Conservation (phyloP, 2,797 vertebrate genomes). For the Eidolon dupreanum region DNA sequence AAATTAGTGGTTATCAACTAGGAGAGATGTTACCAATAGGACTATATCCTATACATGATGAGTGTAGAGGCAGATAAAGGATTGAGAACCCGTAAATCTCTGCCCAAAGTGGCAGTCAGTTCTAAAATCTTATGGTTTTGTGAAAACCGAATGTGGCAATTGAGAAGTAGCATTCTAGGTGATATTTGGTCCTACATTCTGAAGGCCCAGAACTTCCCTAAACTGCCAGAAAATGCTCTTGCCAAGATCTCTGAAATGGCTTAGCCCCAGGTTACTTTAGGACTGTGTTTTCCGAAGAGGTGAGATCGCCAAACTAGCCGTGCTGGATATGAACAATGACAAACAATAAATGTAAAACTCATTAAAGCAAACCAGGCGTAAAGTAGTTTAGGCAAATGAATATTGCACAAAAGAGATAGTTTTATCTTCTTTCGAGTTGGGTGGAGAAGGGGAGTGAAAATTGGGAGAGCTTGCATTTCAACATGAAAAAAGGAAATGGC, state of each 20-base stretch:
- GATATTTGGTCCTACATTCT: background rate
- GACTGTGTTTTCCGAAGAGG: conserved; percentile 19
- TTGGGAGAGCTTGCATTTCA: background rate
- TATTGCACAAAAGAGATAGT: background rate
- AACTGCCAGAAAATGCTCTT: conserved; percentile 16
- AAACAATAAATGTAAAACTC: conserved; percentile 28
- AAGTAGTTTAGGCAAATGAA: background rate
- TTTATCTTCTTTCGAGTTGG: background rate
- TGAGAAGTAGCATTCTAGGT: background rate
- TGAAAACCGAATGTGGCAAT: conserved; percentile 26
- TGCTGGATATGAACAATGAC: conserved; percentile 27
- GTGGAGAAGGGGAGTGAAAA: background rate
- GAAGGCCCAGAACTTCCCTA: background rate
- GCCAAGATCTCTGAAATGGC: conserved; percentile 49
- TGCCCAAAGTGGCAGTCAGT: background rate
- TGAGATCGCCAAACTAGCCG: conserved; percentile 48
- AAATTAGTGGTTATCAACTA: background rate
- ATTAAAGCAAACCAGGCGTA: conserved; percentile 49
- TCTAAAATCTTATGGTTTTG: conserved; percentile 48
- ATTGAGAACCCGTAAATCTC: background rate
- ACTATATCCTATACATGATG: background rate
- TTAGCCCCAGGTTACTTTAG: background rate
- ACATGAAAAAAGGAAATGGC: background rate
- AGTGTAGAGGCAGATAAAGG: background rate
- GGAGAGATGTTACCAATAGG: background rate